Conservation (phyloP, 2,888 invertebrate genomes). For the Synanthedon formicaeformis region DNA sequence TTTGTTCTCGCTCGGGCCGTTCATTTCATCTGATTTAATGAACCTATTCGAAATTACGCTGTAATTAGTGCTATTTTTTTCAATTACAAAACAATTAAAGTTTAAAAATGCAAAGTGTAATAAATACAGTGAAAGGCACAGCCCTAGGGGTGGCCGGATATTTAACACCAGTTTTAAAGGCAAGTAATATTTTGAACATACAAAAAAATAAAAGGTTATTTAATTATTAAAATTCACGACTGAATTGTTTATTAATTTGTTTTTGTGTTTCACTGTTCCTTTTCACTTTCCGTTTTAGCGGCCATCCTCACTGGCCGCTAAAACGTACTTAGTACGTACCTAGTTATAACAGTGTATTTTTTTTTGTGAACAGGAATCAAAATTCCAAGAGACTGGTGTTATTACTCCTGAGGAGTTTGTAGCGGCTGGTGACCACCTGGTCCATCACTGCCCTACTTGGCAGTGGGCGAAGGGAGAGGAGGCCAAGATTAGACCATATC, state of each 20-base stretch:
- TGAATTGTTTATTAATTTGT: too few relatives aligned
- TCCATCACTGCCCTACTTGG: conserved; percentile 99
- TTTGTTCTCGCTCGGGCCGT: too few relatives aligned
- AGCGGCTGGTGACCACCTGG: conserved; percentile 97
- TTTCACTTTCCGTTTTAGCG: too few relatives aligned
- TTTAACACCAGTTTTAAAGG: conserved; percentile 95
- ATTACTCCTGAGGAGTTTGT: conserved; percentile 99
- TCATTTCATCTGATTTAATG: too few relatives aligned
- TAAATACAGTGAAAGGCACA: conserved; percentile 95
- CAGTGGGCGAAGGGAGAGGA: conserved; percentile 97
- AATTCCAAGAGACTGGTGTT: conserved; percentile 97
- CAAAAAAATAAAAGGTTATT: background rate
- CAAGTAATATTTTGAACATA: conserved; percentile 36
- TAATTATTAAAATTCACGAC: background rate
- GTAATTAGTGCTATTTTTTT: too few relatives aligned
- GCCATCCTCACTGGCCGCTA: too few relatives aligned
- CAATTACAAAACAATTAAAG: background rate
- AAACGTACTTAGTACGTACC: background rate
- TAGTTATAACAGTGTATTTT: background rate
- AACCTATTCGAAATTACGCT: too few relatives aligned
- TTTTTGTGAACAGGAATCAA: conserved; percentile 80
- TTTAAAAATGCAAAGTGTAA: conserved; percentile 89
- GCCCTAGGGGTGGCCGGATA: conserved; percentile 96
- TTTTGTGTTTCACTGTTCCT: too few relatives aligned
- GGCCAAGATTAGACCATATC: conserved; percentile 86